phyloP scores from a whole-genome alignment of 2,797 vertebrate species.

The Tenualosa thibaudeaui region DNA sequence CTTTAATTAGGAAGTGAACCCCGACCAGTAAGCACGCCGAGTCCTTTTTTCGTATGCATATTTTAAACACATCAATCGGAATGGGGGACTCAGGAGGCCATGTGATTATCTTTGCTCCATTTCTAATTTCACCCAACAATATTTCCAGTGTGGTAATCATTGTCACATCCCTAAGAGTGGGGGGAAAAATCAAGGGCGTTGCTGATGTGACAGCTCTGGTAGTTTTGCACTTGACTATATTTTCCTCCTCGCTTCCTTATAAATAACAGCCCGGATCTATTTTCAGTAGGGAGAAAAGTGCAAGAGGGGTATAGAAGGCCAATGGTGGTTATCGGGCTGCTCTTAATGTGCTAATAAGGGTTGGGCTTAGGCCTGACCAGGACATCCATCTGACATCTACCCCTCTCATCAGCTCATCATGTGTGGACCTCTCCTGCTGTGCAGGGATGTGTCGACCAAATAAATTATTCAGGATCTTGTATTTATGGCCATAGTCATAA shows the following conservation, averaged over 20 bases:
- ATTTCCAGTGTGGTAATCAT: conserved; percentile 60
- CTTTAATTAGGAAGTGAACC: conserved; percentile 64
- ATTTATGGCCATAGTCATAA: conserved; percentile 21
- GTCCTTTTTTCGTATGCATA: conserved; percentile 56
- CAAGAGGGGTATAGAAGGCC: conserved; percentile 43
- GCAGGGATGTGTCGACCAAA: not conserved
- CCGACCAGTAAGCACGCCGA: conserved; percentile 36
- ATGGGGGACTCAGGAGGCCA: conserved; percentile 51
- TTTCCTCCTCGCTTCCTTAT: conserved; percentile 32
- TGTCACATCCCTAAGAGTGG: not conserved
- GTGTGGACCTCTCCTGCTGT: not conserved
- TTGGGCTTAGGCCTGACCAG: conserved; percentile 53
- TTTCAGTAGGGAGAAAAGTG: not conserved
- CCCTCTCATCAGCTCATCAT: not conserved
- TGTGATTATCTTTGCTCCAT: conserved; percentile 59
- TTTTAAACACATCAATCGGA: conserved; percentile 62
- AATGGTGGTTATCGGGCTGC: conserved; percentile 47
- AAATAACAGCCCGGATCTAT: conserved; percentile 49
- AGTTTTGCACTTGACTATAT: not conserved
- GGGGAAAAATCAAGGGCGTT: not conserved
- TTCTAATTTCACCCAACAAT: conserved; percentile 66
- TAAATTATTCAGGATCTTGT: conserved; percentile 19
- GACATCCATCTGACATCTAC: conserved; percentile 37
- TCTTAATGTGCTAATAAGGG: conserved; percentile 56
- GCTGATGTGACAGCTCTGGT: conserved; percentile 2